Evolutionary conservation across 2,113 vertebrate species (phyloP).

Genomic region (Globicephala melas): DNA sequence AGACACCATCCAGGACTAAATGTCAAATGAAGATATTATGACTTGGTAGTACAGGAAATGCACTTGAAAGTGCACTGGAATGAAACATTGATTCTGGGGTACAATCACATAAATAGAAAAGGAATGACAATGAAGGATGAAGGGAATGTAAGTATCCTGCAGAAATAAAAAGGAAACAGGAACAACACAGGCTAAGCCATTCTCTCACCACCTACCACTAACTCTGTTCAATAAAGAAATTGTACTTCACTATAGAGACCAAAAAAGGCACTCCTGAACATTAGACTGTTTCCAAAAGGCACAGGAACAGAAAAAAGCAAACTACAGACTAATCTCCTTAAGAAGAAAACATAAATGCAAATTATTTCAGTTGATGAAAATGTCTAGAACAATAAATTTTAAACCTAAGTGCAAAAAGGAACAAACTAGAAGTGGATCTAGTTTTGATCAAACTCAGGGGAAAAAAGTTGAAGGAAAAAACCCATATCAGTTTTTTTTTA

Average conservation of each 20-base stretch:
- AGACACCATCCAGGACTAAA: background rate
- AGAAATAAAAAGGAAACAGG: background rate
- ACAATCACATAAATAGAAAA: background rate
- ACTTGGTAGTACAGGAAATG: background rate
- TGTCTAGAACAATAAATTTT: background rate
- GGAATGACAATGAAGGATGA: background rate
- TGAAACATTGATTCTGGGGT: background rate
- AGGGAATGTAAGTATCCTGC: background rate
- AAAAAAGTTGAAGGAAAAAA: background rate
- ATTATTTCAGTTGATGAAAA: background rate
- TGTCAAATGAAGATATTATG: background rate
- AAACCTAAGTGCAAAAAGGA: background rate
- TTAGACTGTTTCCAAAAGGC: background rate
- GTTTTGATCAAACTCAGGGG: background rate
- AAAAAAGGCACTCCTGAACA: background rate
- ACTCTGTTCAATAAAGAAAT: background rate
- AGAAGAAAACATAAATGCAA: background rate
- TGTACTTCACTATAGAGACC: background rate
- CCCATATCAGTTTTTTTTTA: background rate
- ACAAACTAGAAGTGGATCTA: background rate
- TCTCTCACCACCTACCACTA: background rate
- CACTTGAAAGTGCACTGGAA: background rate
- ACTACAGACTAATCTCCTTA: background rate
- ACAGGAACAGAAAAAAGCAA: background rate
- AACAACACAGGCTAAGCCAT: background rate